Percentiles rank a stretch among this genome's conserved stretches.
Evolutionary conservation across 1,140 invertebrate species (phyloP).

Genomic region (Leptinotarsa undecemlineata): DNA sequence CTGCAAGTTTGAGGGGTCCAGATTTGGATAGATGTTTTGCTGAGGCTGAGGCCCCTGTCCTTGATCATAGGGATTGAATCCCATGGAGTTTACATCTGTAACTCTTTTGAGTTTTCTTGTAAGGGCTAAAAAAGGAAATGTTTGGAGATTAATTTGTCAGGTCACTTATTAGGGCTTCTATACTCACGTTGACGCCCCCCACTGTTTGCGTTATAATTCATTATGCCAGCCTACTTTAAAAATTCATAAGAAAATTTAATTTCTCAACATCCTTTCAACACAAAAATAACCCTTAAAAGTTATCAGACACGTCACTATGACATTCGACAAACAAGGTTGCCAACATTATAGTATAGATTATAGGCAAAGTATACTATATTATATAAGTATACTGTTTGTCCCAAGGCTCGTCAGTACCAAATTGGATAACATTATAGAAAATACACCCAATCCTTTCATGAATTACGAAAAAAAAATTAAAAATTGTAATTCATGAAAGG

Average conservation of each 20-base stretch:
- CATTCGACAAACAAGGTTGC: background rate
- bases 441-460: too few relatives aligned
- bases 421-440: too few relatives aligned
- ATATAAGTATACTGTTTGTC: too few relatives aligned
- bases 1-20: conserved; percentile 40
- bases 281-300: background rate
- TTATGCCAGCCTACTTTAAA: conserved; percentile 31
- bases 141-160: conserved; percentile 29
- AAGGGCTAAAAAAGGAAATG: conserved; percentile 45
- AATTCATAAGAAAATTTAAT: background rate
- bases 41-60: conserved; percentile 45
- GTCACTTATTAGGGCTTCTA: conserved; percentile 2
- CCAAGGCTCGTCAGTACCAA: too few relatives aligned
- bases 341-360: background rate
- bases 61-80: conserved; percentile 50
- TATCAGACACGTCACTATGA: background rate
- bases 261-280: background rate
- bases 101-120: conserved; percentile 65
- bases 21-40: conserved; percentile 42
- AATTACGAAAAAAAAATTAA: too few relatives aligned
- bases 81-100: conserved; percentile 68
- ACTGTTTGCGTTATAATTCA: conserved; percentile 61
- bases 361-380: too few relatives aligned
- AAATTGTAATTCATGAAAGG: too few relatives aligned
- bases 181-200: conserved; percentile 58